Conservation (phyloP, 2,797 vertebrate genomes). For the Lemur catta region DNA sequence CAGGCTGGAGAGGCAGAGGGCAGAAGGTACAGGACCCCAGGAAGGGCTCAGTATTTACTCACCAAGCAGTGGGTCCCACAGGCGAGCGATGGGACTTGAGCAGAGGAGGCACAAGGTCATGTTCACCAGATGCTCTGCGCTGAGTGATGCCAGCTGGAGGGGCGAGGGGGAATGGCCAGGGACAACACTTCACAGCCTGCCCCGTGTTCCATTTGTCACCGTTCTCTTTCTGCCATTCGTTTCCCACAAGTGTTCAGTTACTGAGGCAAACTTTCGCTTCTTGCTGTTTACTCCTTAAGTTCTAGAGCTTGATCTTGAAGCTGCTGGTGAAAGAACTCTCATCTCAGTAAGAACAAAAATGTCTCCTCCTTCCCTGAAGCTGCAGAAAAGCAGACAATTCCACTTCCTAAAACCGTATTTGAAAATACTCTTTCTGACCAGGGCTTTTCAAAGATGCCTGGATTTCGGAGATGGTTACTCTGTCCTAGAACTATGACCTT, state of each 20-base stretch:
- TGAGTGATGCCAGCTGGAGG: neutral
- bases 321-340: neutral
- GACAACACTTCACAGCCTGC: neutral
- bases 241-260: neutral
- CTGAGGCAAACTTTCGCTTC: neutral
- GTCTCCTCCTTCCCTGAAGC: neutral
- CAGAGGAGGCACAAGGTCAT: neutral
- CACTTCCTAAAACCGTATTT: neutral
- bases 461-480: neutral
- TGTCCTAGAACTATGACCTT: neutral
- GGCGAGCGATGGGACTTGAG: neutral
- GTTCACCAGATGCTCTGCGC: neutral
- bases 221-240: neutral
- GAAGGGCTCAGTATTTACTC: neutral
- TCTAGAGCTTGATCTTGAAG: neutral
- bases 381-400: neutral
- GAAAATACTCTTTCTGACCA: neutral
- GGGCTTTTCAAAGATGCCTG: neutral
- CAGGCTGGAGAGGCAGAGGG: neutral
- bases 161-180: neutral
- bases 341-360: neutral
- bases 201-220: accelerated
- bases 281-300: neutral
- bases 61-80: neutral
- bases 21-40: neutral